Conservation (phyloP, 2,113 vertebrate genomes). For the Clupea harengus region DNA sequence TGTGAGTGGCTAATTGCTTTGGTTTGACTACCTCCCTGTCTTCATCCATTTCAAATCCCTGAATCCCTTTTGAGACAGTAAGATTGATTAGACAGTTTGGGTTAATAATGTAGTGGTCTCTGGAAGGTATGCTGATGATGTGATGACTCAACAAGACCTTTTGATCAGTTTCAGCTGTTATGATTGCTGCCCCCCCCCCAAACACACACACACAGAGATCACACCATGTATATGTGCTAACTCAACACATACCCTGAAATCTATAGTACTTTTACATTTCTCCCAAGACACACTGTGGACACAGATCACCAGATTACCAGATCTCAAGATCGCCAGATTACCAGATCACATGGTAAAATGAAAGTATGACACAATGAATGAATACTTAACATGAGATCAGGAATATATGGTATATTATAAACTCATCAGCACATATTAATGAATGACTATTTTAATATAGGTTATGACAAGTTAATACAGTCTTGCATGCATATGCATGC, state of each 20-base stretch:
- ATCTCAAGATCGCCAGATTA: not conserved
- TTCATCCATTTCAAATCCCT: not conserved
- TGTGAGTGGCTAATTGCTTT: not conserved
- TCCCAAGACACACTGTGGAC: not conserved
- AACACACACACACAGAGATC: not conserved
- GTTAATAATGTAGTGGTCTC: conserved; percentile 18
- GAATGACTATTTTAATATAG: not conserved
- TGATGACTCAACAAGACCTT: conserved; percentile 15
- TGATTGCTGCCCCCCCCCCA: not conserved
- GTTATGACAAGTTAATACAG: not conserved
- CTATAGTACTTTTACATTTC: not conserved
- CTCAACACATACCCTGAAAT: conserved; percentile 13
- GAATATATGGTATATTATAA: not conserved
- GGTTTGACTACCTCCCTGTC: not conserved
- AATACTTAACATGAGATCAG: not conserved
- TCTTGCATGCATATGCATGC: not conserved
- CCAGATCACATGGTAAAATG: not conserved
- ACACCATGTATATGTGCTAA: not conserved
- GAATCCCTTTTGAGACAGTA: not conserved
- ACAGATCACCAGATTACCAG: not conserved
- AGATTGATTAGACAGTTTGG: conserved; percentile 21
- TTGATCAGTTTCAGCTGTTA: conserved; percentile 14
- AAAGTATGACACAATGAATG: not conserved
- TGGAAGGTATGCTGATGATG: conserved; percentile 13
- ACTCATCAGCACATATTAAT: not conserved